Percentiles rank a stretch among this genome's conserved stretches.
Conservation (phyloP, 2,797 vertebrate species). For the Danio albolineatus region DNA sequence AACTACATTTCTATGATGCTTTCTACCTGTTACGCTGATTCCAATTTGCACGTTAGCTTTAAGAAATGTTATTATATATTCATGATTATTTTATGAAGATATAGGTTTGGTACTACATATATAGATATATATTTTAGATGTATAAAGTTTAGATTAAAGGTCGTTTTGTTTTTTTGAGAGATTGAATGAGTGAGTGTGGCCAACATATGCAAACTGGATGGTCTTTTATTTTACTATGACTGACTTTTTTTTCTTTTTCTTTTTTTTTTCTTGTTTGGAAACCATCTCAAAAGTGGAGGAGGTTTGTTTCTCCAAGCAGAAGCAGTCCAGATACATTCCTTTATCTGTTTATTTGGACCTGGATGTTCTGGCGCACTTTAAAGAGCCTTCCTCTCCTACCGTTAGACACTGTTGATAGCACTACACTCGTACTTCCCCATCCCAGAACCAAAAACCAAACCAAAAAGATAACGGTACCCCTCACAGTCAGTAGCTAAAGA, state of each 20-base stretch:
- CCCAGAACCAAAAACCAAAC: not conserved
- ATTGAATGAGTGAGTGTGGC: constrained; percentile 32
- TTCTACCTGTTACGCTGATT: constrained; percentile 72
- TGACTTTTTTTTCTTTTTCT: constrained; percentile 44
- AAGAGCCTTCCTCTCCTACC: constrained; percentile 30
- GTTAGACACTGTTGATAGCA: constrained; percentile 25
- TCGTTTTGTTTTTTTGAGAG: constrained; percentile 43
- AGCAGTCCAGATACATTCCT: constrained; percentile 60
- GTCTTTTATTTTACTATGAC: constrained; percentile 54
- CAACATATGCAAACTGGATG: constrained; percentile 69
- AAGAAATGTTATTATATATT: constrained; percentile 74
- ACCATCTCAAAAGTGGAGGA: constrained; percentile 64
- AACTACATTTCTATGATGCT: constrained; percentile 78
- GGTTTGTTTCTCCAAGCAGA: constrained; percentile 53
- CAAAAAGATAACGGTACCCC: not conserved
- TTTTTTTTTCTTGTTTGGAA: constrained; percentile 36
- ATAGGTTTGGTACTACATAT: constrained; percentile 76
- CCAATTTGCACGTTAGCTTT: constrained; percentile 86
- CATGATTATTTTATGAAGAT: constrained; percentile 75
- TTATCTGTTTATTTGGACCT: constrained; percentile 55
- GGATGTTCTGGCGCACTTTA: constrained; percentile 51
- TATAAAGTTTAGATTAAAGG: constrained; percentile 63
- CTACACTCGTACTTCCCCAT: not conserved
- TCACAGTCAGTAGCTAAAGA: constrained; percentile 6
- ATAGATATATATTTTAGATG: constrained; percentile 72